phyloP scores from a whole-genome alignment of 2,113 vertebrate genomes.

The Tragelaphus strepsiceros region DNA sequence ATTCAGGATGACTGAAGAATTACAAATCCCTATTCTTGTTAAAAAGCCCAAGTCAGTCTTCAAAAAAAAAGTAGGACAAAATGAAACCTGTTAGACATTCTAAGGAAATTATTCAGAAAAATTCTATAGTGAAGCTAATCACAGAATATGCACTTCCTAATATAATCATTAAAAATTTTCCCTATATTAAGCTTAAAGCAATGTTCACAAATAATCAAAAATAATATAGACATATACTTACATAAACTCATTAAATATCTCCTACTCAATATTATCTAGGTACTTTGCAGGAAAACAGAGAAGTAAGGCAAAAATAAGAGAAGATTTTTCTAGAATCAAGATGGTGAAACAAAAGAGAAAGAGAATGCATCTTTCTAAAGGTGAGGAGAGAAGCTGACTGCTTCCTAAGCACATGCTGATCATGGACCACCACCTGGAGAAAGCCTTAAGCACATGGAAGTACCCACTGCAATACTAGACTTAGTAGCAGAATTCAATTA shows the following conservation, averaged over 20 bases:
- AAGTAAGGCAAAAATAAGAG: not conserved
- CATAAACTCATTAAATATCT: constrained; percentile 18
- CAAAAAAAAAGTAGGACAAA: not conserved
- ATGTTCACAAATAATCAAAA: constrained; percentile 1
- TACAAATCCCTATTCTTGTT: not conserved
- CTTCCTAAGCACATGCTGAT: not conserved
- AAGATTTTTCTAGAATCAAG: not conserved
- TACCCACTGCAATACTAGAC: not conserved
- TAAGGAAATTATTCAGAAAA: constrained; percentile 27
- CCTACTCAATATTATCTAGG: not conserved
- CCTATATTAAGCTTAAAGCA: not conserved
- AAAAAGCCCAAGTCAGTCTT: not conserved
- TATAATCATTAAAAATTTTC: not conserved
- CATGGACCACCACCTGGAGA: not conserved
- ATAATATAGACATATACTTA: not conserved
- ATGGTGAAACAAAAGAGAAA: not conserved
- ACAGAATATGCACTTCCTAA: not conserved
- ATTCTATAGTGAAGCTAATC: not conserved
- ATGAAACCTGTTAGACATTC: not conserved
- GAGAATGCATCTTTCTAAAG: not conserved
- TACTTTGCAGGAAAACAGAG: not conserved
- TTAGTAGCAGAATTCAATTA: constrained; percentile 10
- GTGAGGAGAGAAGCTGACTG: not conserved
- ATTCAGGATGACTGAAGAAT: not conserved
- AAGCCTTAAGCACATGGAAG: not conserved